Evolutionary conservation across 2,888 invertebrate species (phyloP), one percentile per base, ranked within the genome.

Genomic region (Anaspis maculata): DNA sequence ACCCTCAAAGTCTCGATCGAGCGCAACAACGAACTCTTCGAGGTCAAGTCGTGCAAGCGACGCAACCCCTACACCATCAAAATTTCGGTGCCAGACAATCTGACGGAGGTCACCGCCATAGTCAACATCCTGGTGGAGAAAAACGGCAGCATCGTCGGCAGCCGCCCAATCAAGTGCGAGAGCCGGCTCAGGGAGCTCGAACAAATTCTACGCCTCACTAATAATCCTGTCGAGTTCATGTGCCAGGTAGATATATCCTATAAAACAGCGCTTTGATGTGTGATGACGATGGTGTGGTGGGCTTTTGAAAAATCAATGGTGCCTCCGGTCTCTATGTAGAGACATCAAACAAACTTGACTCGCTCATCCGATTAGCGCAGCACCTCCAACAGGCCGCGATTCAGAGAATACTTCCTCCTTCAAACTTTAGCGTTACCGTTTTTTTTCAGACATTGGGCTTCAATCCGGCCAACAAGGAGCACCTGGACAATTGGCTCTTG

Each of bases 131-230:
- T 83, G 25, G 82, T 90, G 23, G 81, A 82, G 56, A 83, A 84
- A 58, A 89, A 88, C 54, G 85, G 85, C 2, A 77, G 77, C 53
- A 74, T 83, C 3, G 69, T 89, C 13, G 90, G 90, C 1, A 74
- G 81, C 25, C 69, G 86, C n/a, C 86, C 86, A 51, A 79, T 90
- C 47, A 90, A 90, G 62, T 90, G 89, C 64, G 89, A 89, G 66
- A 88, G 87, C 54, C 73, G 84, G 33, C 69, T 89, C 31, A 70
- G 86, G 16, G 89, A 90, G 57, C 67, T 90, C 32, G 88, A 87
- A 58, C 86, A 87, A 52, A 70, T 90, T 49, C 67, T 90, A 32
- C 69, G 85, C 21, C 77, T 80, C 3, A 77, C 80, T 34, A 84
- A 85, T 49, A 84, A 83, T 54, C 89, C 89, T 0, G 67, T 89